Conservation (phyloP, 1,140 invertebrate genomes). For the Drosophila seguyi region DNA sequence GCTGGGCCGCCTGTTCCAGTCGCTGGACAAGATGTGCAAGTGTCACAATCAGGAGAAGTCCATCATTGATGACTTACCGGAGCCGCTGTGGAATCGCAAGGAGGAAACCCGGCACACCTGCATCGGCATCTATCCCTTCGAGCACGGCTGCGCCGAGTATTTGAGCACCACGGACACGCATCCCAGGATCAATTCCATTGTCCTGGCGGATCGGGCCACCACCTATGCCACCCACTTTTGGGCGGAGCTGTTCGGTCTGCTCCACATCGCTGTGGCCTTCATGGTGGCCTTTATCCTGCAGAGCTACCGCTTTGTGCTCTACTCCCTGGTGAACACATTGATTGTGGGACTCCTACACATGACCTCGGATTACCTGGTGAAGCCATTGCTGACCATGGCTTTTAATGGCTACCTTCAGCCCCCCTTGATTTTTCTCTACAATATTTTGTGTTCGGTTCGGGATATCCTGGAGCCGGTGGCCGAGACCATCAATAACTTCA, state of each 20-base stretch:
- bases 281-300: slow-evolving; percentile 88
- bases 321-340: slow-evolving; percentile 87
- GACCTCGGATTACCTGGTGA: slow-evolving; percentile 89
- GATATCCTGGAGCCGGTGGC: slow-evolving; percentile 88
- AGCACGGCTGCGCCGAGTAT: slow-evolving; percentile 88
- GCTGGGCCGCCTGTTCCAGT: slow-evolving; percentile 49
- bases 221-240: slow-evolving; percentile 88
- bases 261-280: slow-evolving; percentile 88
- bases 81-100: slow-evolving; percentile 68
- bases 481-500: slow-evolving; percentile 62
- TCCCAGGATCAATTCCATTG: slow-evolving; percentile 87
- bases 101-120: slow-evolving; percentile 61
- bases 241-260: slow-evolving; percentile 88
- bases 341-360: slow-evolving; percentile 88
- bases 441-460: slow-evolving; percentile 87
- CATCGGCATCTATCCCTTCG: slow-evolving; percentile 89
- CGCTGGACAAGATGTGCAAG: slow-evolving; percentile 75
- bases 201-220: slow-evolving; percentile 87
- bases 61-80: slow-evolving; percentile 70
- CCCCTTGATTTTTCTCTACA: slow-evolving; percentile 87
- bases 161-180: slow-evolving; percentile 88
- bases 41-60: slow-evolving; percentile 40
- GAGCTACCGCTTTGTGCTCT: slow-evolving; percentile 86
- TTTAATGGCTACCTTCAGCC: slow-evolving; percentile 89
- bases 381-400: slow-evolving; percentile 88